phyloP scores from a whole-genome alignment of 1,140 invertebrate species.

The Pseudoatta argentina region DNA sequence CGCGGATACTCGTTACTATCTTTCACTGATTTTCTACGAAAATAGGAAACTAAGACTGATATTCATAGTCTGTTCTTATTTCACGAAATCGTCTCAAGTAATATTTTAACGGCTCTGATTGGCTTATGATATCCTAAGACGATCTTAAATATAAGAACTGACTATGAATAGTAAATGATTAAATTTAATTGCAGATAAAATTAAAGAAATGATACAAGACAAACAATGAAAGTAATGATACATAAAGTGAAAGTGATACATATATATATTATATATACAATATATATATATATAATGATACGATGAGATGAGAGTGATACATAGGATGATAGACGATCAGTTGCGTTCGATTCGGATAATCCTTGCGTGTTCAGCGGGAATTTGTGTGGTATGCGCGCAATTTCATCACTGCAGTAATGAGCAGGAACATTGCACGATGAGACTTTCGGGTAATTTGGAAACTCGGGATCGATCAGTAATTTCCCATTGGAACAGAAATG shows the following conservation, averaged over 20 bases:
- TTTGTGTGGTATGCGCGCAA: conserved; percentile 11
- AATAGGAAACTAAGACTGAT: too few relatives aligned
- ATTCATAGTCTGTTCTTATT: too few relatives aligned
- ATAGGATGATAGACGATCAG: neutral
- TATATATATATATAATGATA: neutral
- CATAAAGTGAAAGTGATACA: too few relatives aligned
- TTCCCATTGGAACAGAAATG: neutral
- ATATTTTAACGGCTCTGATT: too few relatives aligned
- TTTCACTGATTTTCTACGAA: too few relatives aligned
- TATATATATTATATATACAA: neutral
- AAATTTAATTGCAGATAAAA: neutral
- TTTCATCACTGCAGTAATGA: neutral
- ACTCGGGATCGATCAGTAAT: conserved; percentile 31
- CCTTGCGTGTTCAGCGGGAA: neutral
- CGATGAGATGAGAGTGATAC: neutral
- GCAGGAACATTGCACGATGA: neutral
- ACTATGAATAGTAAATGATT: neutral
- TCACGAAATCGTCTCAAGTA: too few relatives aligned
- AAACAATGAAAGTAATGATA: neutral
- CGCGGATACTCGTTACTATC: neutral
- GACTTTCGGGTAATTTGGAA: conserved; percentile 39
- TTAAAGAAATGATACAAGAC: neutral
- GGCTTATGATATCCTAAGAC: too few relatives aligned
- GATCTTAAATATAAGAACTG: too few relatives aligned
- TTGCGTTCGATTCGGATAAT: conserved; percentile 12